A percentile compares a stretch with the other conserved stretches of the same genome.
These are phyloP conservation scores for Tyria jacobaeae DNA, from an alignment of 2,888 invertebrate species.

Conservation along the genomic window DNA sequence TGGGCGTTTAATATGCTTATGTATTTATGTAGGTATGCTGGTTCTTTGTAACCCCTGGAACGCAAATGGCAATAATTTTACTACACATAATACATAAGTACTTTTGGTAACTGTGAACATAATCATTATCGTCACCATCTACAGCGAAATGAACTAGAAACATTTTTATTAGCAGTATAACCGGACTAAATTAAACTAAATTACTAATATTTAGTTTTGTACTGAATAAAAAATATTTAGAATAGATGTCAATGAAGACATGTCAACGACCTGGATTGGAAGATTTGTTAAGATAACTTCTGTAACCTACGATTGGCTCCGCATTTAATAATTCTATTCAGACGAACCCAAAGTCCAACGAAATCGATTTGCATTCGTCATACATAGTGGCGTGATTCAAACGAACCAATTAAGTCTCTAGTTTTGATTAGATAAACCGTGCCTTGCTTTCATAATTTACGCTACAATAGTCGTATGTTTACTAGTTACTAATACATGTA, in stretches of 20 bases:
- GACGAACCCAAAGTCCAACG: slow-evolving; percentile 67
- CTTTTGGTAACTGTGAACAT: too few species aligned
- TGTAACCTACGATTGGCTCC: slow-evolving; percentile 45
- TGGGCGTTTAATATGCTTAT: too few species aligned
- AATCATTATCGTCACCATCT: too few species aligned
- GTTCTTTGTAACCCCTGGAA: too few species aligned
- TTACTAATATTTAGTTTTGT: too few species aligned
- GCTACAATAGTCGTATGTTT: slow-evolving; percentile 27
- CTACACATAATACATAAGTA: too few species aligned
- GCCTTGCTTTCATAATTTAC: slow-evolving; percentile 48
- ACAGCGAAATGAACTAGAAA: too few species aligned
- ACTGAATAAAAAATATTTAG: not conserved
- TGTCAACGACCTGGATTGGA: slow-evolving; percentile 48
- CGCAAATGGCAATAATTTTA: too few species aligned
- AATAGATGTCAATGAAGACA: slow-evolving; percentile 13
- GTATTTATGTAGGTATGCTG: too few species aligned
- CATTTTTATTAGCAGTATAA: too few species aligned
- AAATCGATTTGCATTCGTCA: slow-evolving; percentile 69
- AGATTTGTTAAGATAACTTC: slow-evolving; percentile 47
- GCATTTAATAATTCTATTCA: slow-evolving; percentile 32
- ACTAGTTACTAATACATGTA: slow-evolving; percentile 12
- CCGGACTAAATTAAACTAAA: too few species aligned
- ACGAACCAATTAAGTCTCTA: slow-evolving; percentile 72
- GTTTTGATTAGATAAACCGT: slow-evolving; percentile 72
- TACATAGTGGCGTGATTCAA: slow-evolving; percentile 77